phyloP scores from a whole-genome alignment of 2,113 vertebrate species.

The Leuciscus idus region DNA sequence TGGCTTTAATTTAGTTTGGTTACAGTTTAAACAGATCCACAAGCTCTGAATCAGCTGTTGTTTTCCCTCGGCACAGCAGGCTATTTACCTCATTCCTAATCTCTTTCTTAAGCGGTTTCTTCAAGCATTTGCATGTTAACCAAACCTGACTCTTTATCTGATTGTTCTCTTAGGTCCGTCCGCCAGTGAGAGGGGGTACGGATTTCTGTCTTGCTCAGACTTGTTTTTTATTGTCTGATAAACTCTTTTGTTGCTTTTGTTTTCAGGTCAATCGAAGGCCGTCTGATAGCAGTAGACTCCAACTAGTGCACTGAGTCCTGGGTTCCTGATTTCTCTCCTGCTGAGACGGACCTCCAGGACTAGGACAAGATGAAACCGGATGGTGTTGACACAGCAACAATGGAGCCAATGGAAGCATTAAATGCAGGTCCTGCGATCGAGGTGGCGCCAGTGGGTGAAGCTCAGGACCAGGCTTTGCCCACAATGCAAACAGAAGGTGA shows the following conservation, averaged over 20 bases:
- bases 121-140: not conserved
- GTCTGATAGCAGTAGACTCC: slow-evolving; percentile 28
- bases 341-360: slow-evolving; percentile 64
- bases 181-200: slow-evolving; percentile 49
- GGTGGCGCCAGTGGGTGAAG: slow-evolving; percentile 62
- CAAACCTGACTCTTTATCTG: slow-evolving; percentile 58
- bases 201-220: slow-evolving; percentile 61
- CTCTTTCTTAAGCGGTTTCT: not conserved
- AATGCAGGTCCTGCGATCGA: slow-evolving; percentile 71
- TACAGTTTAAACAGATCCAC: slow-evolving; percentile 7
- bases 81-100: slow-evolving; percentile 23
- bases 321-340: slow-evolving; percentile 49
- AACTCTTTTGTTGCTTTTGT: slow-evolving; percentile 36
- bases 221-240: slow-evolving; percentile 58
- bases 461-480: slow-evolving; percentile 63
- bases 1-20: slow-evolving; percentile 4
- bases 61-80: not conserved
- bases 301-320: slow-evolving; percentile 45
- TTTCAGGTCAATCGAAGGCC: slow-evolving; percentile 55
- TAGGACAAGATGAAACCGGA: slow-evolving; percentile 79
- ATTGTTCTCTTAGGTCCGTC: slow-evolving; percentile 48
- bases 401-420: slow-evolving; percentile 76
- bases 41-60: not conserved
- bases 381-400: slow-evolving; percentile 73
- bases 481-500: slow-evolving; percentile 57